A percentile compares a stretch with the other conserved stretches of the same genome.
Evolutionary conservation across 92 coral and sea anemone genomes (phyloP).

Genomic region (Virgularia gustaviana): DNA sequence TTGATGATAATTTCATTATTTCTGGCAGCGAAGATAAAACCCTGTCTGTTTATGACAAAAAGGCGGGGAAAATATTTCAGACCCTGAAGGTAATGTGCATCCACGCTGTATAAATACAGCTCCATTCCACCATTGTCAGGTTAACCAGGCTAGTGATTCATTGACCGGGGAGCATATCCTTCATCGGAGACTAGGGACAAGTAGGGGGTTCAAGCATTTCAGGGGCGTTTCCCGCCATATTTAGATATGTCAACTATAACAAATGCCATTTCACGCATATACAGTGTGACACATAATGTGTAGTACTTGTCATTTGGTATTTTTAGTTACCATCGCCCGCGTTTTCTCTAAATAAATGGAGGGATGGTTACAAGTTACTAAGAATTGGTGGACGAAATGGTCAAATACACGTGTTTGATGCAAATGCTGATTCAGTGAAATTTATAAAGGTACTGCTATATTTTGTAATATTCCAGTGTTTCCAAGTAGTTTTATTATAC

Average conservation of each 20-base stretch:
- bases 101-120: too few species aligned
- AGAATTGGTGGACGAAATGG: constrained; percentile 88
- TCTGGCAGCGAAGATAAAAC: constrained; percentile 95
- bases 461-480: too few species aligned
- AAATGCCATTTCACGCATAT: too few species aligned
- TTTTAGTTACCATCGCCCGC: constrained; percentile 20
- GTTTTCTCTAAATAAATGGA: constrained; percentile 24
- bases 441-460: constrained; percentile 56
- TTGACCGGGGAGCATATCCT: too few species aligned
- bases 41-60: constrained; percentile 68
- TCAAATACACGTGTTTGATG: constrained; percentile 61
- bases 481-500: too few species aligned
- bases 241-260: too few species aligned
- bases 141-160: too few species aligned
- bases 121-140: neutral
- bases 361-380: constrained; percentile 73
- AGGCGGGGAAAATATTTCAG: constrained; percentile 67
- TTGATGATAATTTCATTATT: constrained; percentile 71
- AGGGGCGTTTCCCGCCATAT: too few species aligned
- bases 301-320: too few species aligned
- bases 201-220: too few species aligned
- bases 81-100: constrained; percentile 59
- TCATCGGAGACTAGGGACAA: too few species aligned
- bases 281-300: too few species aligned
- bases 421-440: constrained; percentile 62